Evolutionary conservation across 2,888 invertebrate species (phyloP), one percentile per base, ranked within the genome.

Genomic region (Deroplatys truncata): DNA sequence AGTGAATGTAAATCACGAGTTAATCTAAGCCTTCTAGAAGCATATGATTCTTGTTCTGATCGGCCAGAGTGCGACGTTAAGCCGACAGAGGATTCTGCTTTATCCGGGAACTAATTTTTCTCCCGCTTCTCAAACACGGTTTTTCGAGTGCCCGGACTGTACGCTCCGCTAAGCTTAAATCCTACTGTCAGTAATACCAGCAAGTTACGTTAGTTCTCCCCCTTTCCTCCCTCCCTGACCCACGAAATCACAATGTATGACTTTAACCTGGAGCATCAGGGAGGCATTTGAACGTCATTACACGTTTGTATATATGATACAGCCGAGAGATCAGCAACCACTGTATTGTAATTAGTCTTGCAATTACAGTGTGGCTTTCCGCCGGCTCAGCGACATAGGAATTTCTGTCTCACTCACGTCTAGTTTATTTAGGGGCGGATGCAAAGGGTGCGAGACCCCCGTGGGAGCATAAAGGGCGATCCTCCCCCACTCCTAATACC

Each of bases 341-440:
- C 84, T 85, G 83, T 84, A 89, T 89, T 89, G 89, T 89, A 88
- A 89, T 89, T 89, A 89, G 87, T 88, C 87, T 87, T 84, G 86
- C 88, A 89, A 89, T 89, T 89, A 89, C 89, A 88, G 56, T 72
- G 89, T 82, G 89, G 87, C 89, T 89, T 86, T 89, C 82, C 35
- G 35, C 43, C 85, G 89, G 72, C 31, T 25, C 56, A 31, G 86
- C 86, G 56, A 29, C 86, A 86, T 28, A 86, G 82, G 72, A 13
- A n/a, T 86, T 83, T 83, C 56, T 72, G 56, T 72, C 56, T 72
- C 56, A 72, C 56, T 72, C 56, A 72, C 56, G 56, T 87, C 35
- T 87, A 83, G 87, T 87, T 87, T 87, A 87, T 87, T 83, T 83
- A 83, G 87, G 87, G 83, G 82, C 72, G 86, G 86, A 82, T 87